Conservation (phyloP, 1,140 invertebrate genomes). For the Sinonovacula constricta region DNA sequence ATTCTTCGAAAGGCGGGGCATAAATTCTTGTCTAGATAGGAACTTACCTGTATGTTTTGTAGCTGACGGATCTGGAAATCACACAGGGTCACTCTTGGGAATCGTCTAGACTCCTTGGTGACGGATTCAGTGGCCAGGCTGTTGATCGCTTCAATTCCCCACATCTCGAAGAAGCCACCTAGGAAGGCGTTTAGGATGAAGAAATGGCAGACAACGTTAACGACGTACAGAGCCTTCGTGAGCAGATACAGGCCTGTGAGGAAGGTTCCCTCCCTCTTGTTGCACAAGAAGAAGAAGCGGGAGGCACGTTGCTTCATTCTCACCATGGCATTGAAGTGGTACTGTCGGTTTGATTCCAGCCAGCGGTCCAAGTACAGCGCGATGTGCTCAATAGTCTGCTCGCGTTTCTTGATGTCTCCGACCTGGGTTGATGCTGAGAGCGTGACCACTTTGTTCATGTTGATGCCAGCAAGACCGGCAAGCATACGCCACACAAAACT, state of each 20-base stretch:
- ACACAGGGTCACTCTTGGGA: conserved; percentile 79
- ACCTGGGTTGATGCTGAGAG: conserved; percentile 68
- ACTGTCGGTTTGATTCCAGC: conserved; percentile 72
- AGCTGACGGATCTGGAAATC: conserved; percentile 80
- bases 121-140: conserved; percentile 77
- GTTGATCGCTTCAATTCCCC: conserved; percentile 78
- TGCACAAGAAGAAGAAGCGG: conserved; percentile 73
- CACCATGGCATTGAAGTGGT: conserved; percentile 67
- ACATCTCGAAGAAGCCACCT: conserved; percentile 79
- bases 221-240: conserved; percentile 79
- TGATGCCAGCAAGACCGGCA: conserved; percentile 67
- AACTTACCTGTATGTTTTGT: conserved; percentile 68
- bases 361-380: conserved; percentile 71
- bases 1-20: no score
- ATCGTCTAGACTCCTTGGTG: conserved; percentile 75
- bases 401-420: conserved; percentile 65
- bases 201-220: conserved; percentile 80
- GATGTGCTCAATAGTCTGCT: conserved; percentile 69
- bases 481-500: conserved; percentile 74
- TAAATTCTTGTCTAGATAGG: no score
- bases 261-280: conserved; percentile 80
- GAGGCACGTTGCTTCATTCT: conserved; percentile 68
- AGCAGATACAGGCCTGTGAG: conserved; percentile 79
- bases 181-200: conserved; percentile 80
- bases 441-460: conserved; percentile 71